Evolutionary conservation across 1,140 invertebrate species (phyloP), one percentile per base, ranked within the genome.

Genomic region (Lepidurus arcticus): DNA sequence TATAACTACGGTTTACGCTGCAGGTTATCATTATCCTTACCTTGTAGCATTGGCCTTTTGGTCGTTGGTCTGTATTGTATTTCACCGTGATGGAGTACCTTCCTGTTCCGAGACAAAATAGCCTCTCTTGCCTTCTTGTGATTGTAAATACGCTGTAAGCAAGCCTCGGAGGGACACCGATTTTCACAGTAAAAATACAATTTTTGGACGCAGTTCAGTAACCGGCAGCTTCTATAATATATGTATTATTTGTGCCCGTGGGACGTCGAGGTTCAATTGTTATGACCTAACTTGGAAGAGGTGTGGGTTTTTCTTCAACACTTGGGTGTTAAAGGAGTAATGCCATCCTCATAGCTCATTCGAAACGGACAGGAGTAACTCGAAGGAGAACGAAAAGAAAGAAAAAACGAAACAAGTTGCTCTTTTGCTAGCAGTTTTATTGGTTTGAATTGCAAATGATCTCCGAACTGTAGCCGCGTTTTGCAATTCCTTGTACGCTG

Each of bases 181-280:
- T 65, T 65, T 65, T 65, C 53, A n/a, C n/a, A 65, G 53, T 65
- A 65, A 65, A 65, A 65, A n/a, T 65, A 65, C n/a, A 21, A 34
- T 34, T 21, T 9, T 65, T 65, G 13, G 53, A 65, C 9, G 6
- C 53, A 65, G 53, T 65, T 65, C 53, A 65, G 21, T 65, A 65
- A 65, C 53, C 53, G 53, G 53, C 53, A 65, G 13, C 16, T 13
- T 65, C 21, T 65, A 65, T 13, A 13, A 65, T 65, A 65, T 13
- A 7, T 9, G 53, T 65, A 65, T 65, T 21, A n/a, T 65, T 13
- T 65, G 7, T 21, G 21, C 21, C 53, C 21, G 53, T 65, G 53
- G 53, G 16, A n/a, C 21, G 53, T n/a, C 7, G 16, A n/a, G 53
- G 53, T 65, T 65, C 13, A 16, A 7, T 65, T 16, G 13, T 65